Base-by-base conservation (phyloP, 2,113 vertebrate genomes). In the Diphyllodes magnificus region DNA sequence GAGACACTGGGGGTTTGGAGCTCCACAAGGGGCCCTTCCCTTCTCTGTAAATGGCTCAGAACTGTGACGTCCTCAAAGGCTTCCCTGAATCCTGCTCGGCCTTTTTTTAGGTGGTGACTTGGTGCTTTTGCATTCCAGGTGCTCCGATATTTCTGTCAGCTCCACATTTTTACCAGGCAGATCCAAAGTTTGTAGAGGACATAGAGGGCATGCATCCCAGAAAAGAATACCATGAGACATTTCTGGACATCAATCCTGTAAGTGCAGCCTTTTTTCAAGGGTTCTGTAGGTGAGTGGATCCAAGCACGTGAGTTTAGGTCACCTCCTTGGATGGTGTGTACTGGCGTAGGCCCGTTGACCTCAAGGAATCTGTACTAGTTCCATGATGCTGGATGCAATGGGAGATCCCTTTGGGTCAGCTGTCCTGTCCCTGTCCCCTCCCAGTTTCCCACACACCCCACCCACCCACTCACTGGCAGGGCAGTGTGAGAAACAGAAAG, bases 151-250 rank as follows among this genome's bases (percentile, higher is more conserved):
- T 99, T 57, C 98, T 99, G 93, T 99, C 99, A 8, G 98, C 99
- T 45, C 99, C 99, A 18, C 99, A 99, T 96, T 99, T 99, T 94
- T 99, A 99, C 96, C 98, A 99, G 95, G 99, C 98, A 11, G 99
- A 99, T 89, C 94, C 98, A 39, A 98, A 97, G 81, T 99, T 96
- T 89, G 24, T 98, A 65, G 82, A 98, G 22, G 98, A 97, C 66
- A 95, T 99, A 53, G 92, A 97, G 6, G 99, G 99, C 89, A 98
- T 99, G 98, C 96, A 82, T 28, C 99, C 99, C 10, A 96, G 93
- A 3, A 99, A 99, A 91, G 98, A 99, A 25, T 86, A 98, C 14
- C 99, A 99, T 12, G 97, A 99, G 97, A 99, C 99, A 0, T 90
- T 97, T 81, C 96, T 99, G 57, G 99, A 99, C 73, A 97, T 99